phyloP scores from a whole-genome alignment of 2,888 invertebrate genomes.

The Hofmannophila pseudospretella region DNA sequence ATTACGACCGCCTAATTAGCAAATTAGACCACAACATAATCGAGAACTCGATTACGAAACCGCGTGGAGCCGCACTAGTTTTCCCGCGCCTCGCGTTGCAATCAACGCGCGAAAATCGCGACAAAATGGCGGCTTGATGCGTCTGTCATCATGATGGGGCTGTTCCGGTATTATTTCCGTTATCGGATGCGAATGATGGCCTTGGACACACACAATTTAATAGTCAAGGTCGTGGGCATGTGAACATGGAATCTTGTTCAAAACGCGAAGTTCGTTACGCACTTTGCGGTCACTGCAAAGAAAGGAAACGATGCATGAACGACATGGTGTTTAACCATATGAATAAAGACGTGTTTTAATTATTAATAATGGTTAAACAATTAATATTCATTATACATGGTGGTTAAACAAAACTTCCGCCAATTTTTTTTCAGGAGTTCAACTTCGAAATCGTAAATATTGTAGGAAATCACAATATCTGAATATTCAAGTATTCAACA shows the following conservation, averaged over 20 bases:
- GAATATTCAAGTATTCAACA: too few relatives aligned
- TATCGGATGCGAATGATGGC: constrained; percentile 35
- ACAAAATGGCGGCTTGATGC: constrained; percentile 7
- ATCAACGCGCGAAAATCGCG: constrained; percentile 7
- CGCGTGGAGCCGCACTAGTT: constrained; percentile 5
- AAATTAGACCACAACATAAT: constrained; percentile 11
- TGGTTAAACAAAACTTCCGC: too few relatives aligned
- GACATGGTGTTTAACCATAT: too few relatives aligned
- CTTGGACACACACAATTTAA: constrained; percentile 30
- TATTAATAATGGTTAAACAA: too few relatives aligned
- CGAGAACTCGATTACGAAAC: constrained; percentile 8
- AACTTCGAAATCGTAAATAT: too few relatives aligned
- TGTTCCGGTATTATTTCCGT: constrained; percentile 16
- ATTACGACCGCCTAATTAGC: constrained; percentile 9
- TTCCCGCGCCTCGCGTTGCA: constrained; percentile 5
- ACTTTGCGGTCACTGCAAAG: background rate
- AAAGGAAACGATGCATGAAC: background rate
- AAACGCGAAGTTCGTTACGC: background rate
- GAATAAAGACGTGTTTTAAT: too few relatives aligned
- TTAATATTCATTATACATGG: too few relatives aligned
- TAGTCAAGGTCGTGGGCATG: constrained; percentile 38
- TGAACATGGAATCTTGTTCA: constrained; percentile 1
- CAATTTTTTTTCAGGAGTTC: too few relatives aligned
- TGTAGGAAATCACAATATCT: too few relatives aligned
- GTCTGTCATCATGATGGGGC: constrained; percentile 10